Base-by-base conservation (phyloP, 2,888 invertebrate genomes). In the Polyommatus iphigenia region DNA sequence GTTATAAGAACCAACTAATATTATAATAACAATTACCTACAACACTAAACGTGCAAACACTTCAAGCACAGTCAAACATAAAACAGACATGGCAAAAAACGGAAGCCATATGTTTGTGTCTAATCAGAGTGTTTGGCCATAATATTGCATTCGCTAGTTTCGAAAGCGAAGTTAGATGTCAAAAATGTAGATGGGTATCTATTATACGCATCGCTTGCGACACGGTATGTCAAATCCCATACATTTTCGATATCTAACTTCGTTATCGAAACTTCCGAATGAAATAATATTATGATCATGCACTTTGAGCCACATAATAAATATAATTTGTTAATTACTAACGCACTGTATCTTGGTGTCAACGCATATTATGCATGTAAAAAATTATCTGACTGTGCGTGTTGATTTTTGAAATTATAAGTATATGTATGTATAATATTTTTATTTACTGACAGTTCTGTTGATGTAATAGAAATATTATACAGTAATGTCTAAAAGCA, bases 1-100 rank as follows among this genome's bases (percentile, higher is more conserved):
- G 86, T 87, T 54, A 84, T 85, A 87, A 85, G 86, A 88, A 89
- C 87, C 75, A 29, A 75, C 50, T 75, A 75, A 50, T 50, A 29
- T 54, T 50, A 29, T 54, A 75, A 29, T 75, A 50, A 67, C 67
- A 67, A 15, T 50, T 46, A 50, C 46, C 71, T 8, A 71, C 50
- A 54, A 24, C 5, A 13, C n/a, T 20, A 20, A 50, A 54, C 75
- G 75, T 54, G 54, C 54, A 75, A 75, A 75, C 24, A 8, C 50
- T 54, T 75, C 15, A 29, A 29, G 18, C 15, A 67, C 29, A 67
- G 67, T 32, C 67, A 15, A 32, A 15, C 15, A 67, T 32, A 29
- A 50, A 46, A 50, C 50, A 50, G 29, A 67, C 15, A 67, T 24
- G 15, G 5, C 1, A 13, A 15, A 15, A 62, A 29, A 29, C 13